Evolutionary conservation across 2,113 vertebrate genomes (phyloP), one percentile per base, ranked within the genome.

Genomic region (Lipophrys pholis): DNA sequence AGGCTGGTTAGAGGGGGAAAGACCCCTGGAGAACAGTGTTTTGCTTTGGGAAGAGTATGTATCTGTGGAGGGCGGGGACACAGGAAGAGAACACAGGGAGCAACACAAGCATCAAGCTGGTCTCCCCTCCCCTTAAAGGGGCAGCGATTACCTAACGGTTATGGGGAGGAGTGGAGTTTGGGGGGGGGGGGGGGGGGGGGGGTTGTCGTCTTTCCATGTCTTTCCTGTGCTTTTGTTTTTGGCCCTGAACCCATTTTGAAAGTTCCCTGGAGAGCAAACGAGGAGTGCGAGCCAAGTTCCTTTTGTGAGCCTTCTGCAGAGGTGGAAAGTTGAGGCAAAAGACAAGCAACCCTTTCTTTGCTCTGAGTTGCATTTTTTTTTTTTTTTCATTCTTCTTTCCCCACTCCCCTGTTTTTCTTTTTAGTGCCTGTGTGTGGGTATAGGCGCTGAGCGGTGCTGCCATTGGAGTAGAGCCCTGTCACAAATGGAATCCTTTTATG

Each of bases 401-500:
- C 58, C 40, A 45, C 66, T 80, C 61, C 38, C 76, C 58, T 83
- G 50, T 77, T 81, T 83, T 74, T 63, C 17, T 69, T 69, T 50
- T 53, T 10, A 7, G 21, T 50, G 49, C 42, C 6, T 38, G 46
- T 55, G 72, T 73, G 83, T 89, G 46, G 57, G 51, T 53, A 78
- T 81, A 87, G 85, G 36, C 46, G 73, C 86, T 70, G 41, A 73
- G 81, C 83, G 78, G 69, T 77, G 87, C 74, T 82, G 76, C 83
- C 76, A 91, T 89, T 92, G 80, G 64, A 89, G 75, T 74, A 78
- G 87, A 75, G 80, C 90, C 65, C 72, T 90, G 73, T 91, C 87
- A 81, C 89, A 87, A 76, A 83, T 73, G 82, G 74, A 93, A 90
- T 93, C 89, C 93, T 94, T 94, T 92, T 92, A 94, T 94, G 93